These are phyloP conservation scores for Adrianichthys oophorus DNA, from an alignment of 2,797 vertebrate genomes.

Conservation along the genomic window DNA sequence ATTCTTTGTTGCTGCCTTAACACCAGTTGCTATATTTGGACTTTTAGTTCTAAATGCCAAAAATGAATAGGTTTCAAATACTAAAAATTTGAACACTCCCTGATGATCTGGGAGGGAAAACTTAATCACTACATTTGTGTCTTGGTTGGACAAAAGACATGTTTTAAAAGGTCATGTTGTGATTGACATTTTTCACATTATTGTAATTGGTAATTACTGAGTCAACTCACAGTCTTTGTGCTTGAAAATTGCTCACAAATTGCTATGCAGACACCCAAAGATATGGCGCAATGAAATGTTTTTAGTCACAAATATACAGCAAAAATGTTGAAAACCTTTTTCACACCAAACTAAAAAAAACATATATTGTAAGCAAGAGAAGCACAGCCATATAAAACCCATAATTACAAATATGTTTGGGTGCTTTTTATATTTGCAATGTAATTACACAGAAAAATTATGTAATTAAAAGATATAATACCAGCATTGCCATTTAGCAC, in stretches of 20 bases:
- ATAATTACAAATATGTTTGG: neutral
- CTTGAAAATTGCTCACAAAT: neutral
- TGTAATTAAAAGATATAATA: conserved; percentile 32
- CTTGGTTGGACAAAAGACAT: neutral
- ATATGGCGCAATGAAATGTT: no score
- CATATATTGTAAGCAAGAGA: no score
- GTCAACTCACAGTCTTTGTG: neutral
- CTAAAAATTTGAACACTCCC: neutral
- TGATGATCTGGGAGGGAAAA: neutral
- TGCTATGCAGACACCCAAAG: no score
- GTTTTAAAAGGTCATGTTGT: neutral
- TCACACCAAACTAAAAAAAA: no score
- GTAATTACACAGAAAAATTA: conserved; percentile 23
- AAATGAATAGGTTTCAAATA: neutral
- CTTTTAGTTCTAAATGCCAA: neutral
- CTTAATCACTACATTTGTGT: neutral
- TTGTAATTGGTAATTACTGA: neutral
- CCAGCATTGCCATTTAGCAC: conserved; percentile 29
- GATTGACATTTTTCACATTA: neutral
- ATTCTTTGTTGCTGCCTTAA: no score
- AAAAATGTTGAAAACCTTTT: no score
- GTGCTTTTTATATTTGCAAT: neutral
- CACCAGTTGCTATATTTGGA: neutral
- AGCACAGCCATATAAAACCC: neutral
- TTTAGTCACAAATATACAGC: no score